phyloP scores from a whole-genome alignment of 2,113 vertebrate species.

The Caloenas nicobarica region DNA sequence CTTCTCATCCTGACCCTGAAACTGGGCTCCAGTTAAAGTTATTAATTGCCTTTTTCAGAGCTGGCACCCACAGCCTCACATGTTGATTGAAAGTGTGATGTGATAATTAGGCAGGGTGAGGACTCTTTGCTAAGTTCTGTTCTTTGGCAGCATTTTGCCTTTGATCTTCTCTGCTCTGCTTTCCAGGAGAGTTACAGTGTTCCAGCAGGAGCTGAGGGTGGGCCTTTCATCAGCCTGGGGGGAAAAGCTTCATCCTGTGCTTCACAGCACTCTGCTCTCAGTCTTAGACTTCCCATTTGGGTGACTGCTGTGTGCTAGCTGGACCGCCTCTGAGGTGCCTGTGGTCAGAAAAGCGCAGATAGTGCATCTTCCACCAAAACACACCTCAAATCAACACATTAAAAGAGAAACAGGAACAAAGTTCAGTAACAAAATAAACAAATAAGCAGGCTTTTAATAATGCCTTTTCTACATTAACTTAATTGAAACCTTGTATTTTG shows the following conservation, averaged over 20 bases:
- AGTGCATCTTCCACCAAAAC: neutral
- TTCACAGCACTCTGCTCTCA: neutral
- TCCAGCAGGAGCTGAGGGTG: constrained; percentile 5
- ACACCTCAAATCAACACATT: neutral
- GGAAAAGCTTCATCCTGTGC: neutral
- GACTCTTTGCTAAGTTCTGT: constrained; percentile 43
- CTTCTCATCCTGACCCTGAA: neutral
- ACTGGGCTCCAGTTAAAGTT: constrained; percentile 28
- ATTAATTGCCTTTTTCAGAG: constrained; percentile 63
- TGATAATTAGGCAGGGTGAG: constrained; percentile 48
- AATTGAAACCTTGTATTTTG: neutral
- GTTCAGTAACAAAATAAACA: neutral
- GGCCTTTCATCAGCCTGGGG: constrained; percentile 33
- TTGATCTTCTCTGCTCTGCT: constrained; percentile 18
- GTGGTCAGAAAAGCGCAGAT: neutral
- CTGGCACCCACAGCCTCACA: constrained; percentile 39
- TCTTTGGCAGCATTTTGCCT: constrained; percentile 40
- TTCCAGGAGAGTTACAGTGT: neutral
- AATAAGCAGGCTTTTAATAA: neutral
- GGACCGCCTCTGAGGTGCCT: neutral
- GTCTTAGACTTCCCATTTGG: neutral
- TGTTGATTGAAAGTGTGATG: constrained; percentile 45
- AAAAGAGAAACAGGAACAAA: neutral
- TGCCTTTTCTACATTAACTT: neutral
- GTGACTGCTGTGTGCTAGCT: neutral